phyloP scores from a whole-genome alignment of 2,113 vertebrate species.

The Furnarius figulus region DNA sequence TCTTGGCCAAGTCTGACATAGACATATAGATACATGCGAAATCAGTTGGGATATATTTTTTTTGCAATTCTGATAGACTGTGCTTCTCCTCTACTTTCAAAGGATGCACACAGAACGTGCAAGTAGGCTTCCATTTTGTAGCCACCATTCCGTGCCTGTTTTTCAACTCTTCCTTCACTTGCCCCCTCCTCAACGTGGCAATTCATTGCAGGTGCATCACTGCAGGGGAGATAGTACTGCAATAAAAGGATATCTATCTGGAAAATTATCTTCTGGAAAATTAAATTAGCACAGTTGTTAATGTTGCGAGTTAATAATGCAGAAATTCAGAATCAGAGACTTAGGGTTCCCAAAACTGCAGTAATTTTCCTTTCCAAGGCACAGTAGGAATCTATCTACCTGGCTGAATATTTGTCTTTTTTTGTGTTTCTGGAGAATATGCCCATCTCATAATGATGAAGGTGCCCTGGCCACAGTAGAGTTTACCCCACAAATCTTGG shows the following conservation, averaged over 20 bases:
- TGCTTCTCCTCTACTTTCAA: not conserved
- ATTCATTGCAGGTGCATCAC: not conserved
- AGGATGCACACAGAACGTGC: not conserved
- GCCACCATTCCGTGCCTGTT: not conserved
- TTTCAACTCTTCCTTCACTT: not conserved
- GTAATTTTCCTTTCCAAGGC: not conserved
- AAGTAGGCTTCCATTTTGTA: not conserved
- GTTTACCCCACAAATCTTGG: not conserved
- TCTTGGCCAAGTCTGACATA: not conserved
- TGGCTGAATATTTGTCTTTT: not conserved
- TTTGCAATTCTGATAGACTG: not conserved
- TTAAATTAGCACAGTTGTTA: not conserved
- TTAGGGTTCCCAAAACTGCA: not conserved
- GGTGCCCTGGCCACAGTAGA: not conserved
- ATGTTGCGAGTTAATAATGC: not conserved
- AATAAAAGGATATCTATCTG: not conserved
- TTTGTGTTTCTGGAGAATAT: not conserved
- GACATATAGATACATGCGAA: not conserved
- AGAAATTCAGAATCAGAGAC: not conserved
- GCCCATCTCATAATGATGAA: not conserved
- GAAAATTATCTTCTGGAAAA: not conserved
- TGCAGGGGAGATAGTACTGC: not conserved
- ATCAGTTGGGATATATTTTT: not conserved
- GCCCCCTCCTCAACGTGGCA: accelerated
- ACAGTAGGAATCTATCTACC: not conserved